These are phyloP conservation scores for Scelioninae gen. 1 DNA, from an alignment of 2,888 invertebrate species.

Conservation along the genomic window DNA sequence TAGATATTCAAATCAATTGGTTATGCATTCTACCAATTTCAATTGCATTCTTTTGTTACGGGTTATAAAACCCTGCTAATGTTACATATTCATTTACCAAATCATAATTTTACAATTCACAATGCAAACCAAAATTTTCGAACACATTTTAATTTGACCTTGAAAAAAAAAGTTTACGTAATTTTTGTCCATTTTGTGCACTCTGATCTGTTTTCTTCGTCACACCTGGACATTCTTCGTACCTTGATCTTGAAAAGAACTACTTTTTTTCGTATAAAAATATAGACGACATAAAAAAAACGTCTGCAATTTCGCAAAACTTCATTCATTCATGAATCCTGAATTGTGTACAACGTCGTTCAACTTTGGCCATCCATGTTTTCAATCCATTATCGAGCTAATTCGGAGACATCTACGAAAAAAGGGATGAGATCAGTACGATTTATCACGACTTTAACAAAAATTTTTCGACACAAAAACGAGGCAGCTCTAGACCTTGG, in stretches of 20 bases:
- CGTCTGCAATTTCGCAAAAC: not conserved
- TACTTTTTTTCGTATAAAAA: not conserved
- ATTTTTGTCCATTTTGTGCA: not conserved
- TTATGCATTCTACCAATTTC: conserved; percentile 27
- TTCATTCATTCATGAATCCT: conserved; percentile 15
- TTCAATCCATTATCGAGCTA: conserved; percentile 9
- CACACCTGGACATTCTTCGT: no score
- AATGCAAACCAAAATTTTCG: not conserved
- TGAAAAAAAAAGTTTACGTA: not conserved
- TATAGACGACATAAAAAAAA: not conserved
- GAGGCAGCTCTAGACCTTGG: not conserved
- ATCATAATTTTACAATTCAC: conserved; percentile 10
- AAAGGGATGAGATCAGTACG: not conserved
- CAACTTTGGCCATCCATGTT: conserved; percentile 9
- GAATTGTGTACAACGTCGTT: not conserved
- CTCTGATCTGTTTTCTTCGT: no score
- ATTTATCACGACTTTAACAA: not conserved
- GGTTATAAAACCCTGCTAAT: not conserved
- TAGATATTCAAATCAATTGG: conserved; percentile 23
- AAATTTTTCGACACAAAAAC: not conserved
- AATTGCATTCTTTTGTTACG: conserved; percentile 24
- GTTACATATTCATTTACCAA: conserved; percentile 12
- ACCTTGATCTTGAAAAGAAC: no score
- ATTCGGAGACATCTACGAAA: conserved; percentile 3
- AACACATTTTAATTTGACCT: not conserved